phyloP scores from a whole-genome alignment of 2,797 vertebrate genomes.

The Poeciliopsis infans region DNA sequence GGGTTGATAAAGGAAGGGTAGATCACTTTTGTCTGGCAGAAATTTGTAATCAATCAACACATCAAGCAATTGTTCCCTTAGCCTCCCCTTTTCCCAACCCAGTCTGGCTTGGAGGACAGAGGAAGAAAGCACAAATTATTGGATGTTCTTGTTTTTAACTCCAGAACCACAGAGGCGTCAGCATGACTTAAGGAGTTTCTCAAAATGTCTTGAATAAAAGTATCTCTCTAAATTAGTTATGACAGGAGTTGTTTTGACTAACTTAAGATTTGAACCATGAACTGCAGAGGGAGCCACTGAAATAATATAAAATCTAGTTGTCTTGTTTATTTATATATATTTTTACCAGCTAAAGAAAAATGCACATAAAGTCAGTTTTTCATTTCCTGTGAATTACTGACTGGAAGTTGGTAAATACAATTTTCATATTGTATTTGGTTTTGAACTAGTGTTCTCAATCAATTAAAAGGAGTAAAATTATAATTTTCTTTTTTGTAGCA shows the following conservation, averaged over 20 bases:
- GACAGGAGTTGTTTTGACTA: background rate
- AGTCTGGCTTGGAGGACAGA: constrained; percentile 53
- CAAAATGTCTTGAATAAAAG: background rate
- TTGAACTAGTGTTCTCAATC: too few species aligned
- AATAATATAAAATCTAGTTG: background rate
- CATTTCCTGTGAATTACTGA: background rate
- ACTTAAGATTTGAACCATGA: background rate
- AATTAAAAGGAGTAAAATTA: too few species aligned
- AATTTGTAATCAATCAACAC: constrained; percentile 98
- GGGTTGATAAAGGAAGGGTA: constrained; percentile 66
- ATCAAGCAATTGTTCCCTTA: constrained; percentile 68
- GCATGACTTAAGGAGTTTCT: background rate
- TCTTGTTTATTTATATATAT: background rate
- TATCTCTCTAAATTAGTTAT: background rate
- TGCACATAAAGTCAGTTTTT: background rate
- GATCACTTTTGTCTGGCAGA: constrained; percentile 87
- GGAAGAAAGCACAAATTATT: background rate
- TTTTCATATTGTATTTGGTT: background rate
- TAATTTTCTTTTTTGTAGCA: too few species aligned
- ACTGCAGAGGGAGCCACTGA: background rate
- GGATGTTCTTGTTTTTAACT: background rate
- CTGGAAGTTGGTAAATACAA: background rate
- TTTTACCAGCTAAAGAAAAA: background rate
- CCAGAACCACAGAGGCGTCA: background rate
- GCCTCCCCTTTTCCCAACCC: background rate